Percentiles rank a stretch among this genome's conserved stretches.
Evolutionary conservation across 2,113 vertebrate genomes (phyloP).

Genomic region (Misgurnus mizolepis): DNA sequence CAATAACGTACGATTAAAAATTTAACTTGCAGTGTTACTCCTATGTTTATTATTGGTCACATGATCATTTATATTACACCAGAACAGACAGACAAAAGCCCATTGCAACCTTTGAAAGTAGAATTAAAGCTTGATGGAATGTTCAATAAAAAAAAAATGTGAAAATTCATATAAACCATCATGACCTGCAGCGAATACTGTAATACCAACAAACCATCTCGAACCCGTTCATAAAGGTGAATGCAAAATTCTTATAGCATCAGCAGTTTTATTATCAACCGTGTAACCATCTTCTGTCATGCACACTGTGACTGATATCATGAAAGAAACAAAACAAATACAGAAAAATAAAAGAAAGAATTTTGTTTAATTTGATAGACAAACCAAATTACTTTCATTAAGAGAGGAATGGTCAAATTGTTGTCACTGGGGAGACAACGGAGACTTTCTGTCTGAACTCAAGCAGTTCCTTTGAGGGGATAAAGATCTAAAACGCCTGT

Average conservation of each 20-base stretch:
- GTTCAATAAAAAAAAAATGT: not conserved
- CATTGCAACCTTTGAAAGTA: not conserved
- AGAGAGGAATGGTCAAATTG: not conserved
- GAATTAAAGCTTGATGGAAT: not conserved
- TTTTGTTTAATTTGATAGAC: not conserved
- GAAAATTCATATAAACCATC: not conserved
- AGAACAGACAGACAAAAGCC: not conserved
- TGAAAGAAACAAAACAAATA: not conserved
- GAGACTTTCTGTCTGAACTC: not conserved
- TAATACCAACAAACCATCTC: not conserved
- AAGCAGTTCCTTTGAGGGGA: not conserved
- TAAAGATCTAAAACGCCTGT: not conserved
- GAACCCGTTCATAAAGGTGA: too few species aligned
- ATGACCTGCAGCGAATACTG: conserved; percentile 1
- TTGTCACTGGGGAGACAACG: not conserved
- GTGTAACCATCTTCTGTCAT: not conserved
- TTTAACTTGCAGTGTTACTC: not conserved
- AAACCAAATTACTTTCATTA: not conserved
- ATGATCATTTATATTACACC: not conserved
- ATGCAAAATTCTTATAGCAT: not conserved
- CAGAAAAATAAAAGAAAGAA: not conserved
- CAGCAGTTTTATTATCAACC: not conserved
- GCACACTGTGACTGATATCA: not conserved
- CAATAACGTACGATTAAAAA: not conserved
- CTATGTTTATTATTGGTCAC: not conserved